Evolutionary conservation across 1,140 invertebrate genomes (phyloP), one percentile per base, ranked within the genome.

Genomic region (Prorops nasuta): DNA sequence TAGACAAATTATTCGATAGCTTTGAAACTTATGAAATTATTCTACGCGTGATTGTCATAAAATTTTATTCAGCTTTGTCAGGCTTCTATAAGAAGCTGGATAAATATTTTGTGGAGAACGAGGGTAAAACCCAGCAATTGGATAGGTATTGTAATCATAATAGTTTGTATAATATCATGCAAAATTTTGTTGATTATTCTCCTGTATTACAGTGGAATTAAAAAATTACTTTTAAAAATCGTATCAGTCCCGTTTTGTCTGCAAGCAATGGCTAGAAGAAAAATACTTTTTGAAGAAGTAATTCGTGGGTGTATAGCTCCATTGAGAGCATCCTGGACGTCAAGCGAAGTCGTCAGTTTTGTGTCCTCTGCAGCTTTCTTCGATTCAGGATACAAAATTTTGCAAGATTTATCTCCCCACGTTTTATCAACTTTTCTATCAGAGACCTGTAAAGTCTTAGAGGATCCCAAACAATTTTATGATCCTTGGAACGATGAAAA

Each of bases 101-200:
- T 21, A 78, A 72, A 44, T 75, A 68, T 43, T 66, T 61, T n/a
- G 49, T 76, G 7, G 70, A 72, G 19, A 74, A 76, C 44, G 74
- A 75, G 45, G 72, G 59, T 32, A 75, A 72, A 44, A 62, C 60
- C 6, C 73, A 76, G 52, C 64, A 64, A 31, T 49, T 76, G 3
- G 68, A 77, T 35, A 71, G 64, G 76, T 77, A 61, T 52, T 51
- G 20, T 49, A 43, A 28, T n/a, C n/a, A 28, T 28, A 28, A 28
- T 4, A 28, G 44, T 3, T 16, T 16, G 43, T 39, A 14, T 49
- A 24, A 21, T 10, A 18, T 38, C 37, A 9, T 19, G 14, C 31
- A 38, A 35, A 10, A 34, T 34, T 35, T 22, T 42, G 18, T 19
- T 17, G 19, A 8, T 38, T 49, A 19, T 49, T 16, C 8, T 22